phyloP scores from a whole-genome alignment of 2,113 vertebrate species.

The human (Homo sapiens) region GRCh38 chr4:46989001-46989500 shows the following conservation, averaged over 20 bases:
- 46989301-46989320: background rate
- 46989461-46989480: slow-evolving; percentile 23
- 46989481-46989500: slow-evolving; percentile 51
- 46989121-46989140: background rate
- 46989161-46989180: background rate
- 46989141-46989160: background rate
- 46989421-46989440: slow-evolving; percentile 29
- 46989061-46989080: background rate
- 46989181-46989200: background rate
- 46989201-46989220: background rate
- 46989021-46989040: background rate
- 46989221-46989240: background rate
- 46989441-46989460: background rate
- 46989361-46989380: slow-evolving; percentile 20
- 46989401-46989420: slow-evolving; percentile 19
- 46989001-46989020: background rate
- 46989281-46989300: background rate
- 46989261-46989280: background rate
- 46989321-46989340: slow-evolving; percentile 3
- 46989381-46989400: background rate
- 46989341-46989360: background rate
- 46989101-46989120: background rate
- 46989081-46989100: background rate
- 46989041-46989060: background rate
- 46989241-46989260: background rate